Base-by-base conservation (phyloP, 2,797 vertebrate genomes). In the Muraenolepis orangiensis region DNA sequence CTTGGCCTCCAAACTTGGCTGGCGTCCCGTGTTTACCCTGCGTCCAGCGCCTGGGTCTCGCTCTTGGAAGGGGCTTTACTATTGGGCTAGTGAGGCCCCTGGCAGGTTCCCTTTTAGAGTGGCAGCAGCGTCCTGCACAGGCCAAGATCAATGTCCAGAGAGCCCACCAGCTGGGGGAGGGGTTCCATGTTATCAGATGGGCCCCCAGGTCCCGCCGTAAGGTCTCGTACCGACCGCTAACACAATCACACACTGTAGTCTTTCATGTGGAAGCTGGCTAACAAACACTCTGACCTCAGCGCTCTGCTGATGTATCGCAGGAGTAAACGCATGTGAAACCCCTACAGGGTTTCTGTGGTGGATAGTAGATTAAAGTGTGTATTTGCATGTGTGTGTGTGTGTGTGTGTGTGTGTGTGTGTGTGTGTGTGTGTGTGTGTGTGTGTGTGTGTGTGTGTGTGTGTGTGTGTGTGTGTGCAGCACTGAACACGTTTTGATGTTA, bases 121-220 rank as follows among this genome's bases (percentile, higher is more conserved):
- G 85, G 81, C 74, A 74, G 78, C 83, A 87, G 82, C 79, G 82
- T 81, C 81, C 78, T 42, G n/a, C 0, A 76, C 1, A 8, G 66
- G 91, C 92, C 91, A 93, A 92, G 84, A 88, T 91, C 91, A 92
- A 91, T 90, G 91, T 91, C 31, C 72, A 74, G 85, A 84, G 83
- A 83, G 75, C 74, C 72, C n/a, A n/a, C 75, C 84, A 28, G 77
- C 84, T 82, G 84, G 86, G 85, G 90, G 88, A 90, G 81, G 68
- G 90, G 81, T 66, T 78, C 87, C 79, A 78, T 78, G 74, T 82
- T 88, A 90, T 91, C 86, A 86, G 85, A 92, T 87, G 79, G 85
- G 89, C 85, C 86, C 83, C 73, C n/a, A n/a, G 80, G 72, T 89
- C 77, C 82, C 79, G 32, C 71, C 77, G 73, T 82, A n/a, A 72